These are phyloP conservation scores for Salticus scenicus DNA, from an alignment of 2,888 invertebrate species.

Conservation along the genomic window DNA sequence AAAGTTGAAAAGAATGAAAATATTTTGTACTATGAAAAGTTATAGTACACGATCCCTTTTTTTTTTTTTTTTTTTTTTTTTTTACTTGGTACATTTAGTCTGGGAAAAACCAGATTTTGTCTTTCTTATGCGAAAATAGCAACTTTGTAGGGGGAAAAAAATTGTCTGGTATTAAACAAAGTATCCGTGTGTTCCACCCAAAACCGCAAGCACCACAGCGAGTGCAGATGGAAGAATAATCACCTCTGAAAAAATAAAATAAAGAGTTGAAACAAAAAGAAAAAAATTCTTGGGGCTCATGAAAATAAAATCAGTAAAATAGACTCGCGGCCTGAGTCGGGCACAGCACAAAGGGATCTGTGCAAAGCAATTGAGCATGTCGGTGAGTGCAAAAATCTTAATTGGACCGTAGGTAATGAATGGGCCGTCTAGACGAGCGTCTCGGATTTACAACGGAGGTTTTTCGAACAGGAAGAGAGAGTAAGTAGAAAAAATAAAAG, in stretches of 20 bases:
- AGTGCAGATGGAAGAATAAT: background rate
- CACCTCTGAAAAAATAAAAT: background rate
- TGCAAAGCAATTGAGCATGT: slow-evolving; percentile 54
- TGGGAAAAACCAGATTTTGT: too few relatives aligned
- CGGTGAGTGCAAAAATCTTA: slow-evolving; percentile 58
- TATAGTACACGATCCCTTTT: too few relatives aligned
- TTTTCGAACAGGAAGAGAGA: slow-evolving; percentile 13
- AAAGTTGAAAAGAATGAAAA: too few relatives aligned
- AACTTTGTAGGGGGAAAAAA: too few relatives aligned
- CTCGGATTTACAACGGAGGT: slow-evolving; percentile 1
- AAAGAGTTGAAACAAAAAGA: background rate
- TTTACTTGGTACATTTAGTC: too few relatives aligned
- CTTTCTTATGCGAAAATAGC: too few relatives aligned
- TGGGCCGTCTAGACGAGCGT: slow-evolving; percentile 54
- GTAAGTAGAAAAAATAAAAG: background rate
- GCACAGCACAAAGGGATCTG: slow-evolving; percentile 36
- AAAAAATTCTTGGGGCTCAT: background rate
- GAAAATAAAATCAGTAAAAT: slow-evolving; percentile 1
- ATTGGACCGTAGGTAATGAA: slow-evolving; percentile 67
- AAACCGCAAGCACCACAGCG: background rate
- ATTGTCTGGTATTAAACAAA: too few relatives aligned
- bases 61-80: too few relatives aligned
- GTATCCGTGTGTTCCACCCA: too few relatives aligned
- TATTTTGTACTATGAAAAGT: too few relatives aligned
- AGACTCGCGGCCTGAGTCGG: slow-evolving; percentile 20